These are phyloP conservation scores for Synanthedon tipuliformis DNA, from an alignment of 2,888 invertebrate species.

Conservation along the genomic window DNA sequence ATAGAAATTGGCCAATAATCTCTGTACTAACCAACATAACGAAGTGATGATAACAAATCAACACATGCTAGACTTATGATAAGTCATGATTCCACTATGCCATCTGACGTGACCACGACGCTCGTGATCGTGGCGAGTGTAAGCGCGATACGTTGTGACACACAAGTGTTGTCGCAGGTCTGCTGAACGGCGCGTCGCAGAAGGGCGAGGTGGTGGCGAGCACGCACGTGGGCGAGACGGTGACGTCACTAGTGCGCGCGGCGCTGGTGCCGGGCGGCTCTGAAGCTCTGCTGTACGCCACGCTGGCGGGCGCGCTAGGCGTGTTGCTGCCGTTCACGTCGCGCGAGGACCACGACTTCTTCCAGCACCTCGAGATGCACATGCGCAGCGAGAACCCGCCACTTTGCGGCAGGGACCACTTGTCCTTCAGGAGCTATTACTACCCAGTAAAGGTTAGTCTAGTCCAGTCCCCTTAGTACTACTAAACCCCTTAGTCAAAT, in stretches of 20 bases:
- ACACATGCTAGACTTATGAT: constrained; percentile 72
- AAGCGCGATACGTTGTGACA: background rate
- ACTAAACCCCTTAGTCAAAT: background rate
- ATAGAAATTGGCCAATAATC: background rate
- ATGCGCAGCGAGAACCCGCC: constrained; percentile 98
- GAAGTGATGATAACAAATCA: constrained; percentile 46
- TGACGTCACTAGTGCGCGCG: constrained; percentile 95
- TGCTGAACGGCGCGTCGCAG: constrained; percentile 96
- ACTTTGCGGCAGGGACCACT: constrained; percentile 95
- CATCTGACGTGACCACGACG: constrained; percentile 1
- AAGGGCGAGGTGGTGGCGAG: constrained; percentile 94
- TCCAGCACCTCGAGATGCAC: constrained; percentile 99
- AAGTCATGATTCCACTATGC: constrained; percentile 42
- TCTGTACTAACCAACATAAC: too few relatives aligned
- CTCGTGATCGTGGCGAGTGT: background rate
- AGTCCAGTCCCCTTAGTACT: too few relatives aligned
- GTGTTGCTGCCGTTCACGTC: constrained; percentile 95
- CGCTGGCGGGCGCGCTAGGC: constrained; percentile 93
- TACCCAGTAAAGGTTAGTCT: constrained; percentile 94
- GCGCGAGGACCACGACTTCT: constrained; percentile 98
- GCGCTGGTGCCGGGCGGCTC: constrained; percentile 97
- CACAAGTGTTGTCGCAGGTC: constrained; percentile 60
- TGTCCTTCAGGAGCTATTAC: constrained; percentile 96
- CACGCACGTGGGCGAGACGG: constrained; percentile 96
- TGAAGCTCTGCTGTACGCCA: constrained; percentile 96